Base-by-base conservation (phyloP, 2,888 invertebrate genomes). In the Drosophila prolongata region DNA sequence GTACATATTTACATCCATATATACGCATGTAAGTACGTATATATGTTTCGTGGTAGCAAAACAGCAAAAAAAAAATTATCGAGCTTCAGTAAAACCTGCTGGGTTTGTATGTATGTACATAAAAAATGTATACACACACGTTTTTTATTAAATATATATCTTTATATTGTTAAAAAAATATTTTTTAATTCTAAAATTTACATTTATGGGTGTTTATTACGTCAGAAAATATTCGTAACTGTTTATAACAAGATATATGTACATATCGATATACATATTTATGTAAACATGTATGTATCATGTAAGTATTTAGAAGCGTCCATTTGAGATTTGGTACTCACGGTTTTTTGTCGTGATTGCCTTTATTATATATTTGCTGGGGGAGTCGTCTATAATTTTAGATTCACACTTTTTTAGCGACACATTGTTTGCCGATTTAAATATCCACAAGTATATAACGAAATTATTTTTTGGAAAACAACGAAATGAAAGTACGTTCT, bases 401-500 rank as follows among this genome's bases (percentile, higher is more conserved):
- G 11, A 6, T 54, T 8, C 19, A 14, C 34, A 34, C 0, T 2
- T 11, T 1, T 9, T 14, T 24, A 54, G 24, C 19, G 30, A 34
- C 40, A 19, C 49, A 49, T 49, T 35, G 8, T 13, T 40, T 59
- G 19, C 16, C 11, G 38, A 4, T 42, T n/a, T 35, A 35, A 49
- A 35, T 16, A 16, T 35, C 35, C 19, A 13, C 34, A 49, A 19
- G 49, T 19, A 35, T 47, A n/a, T 54, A 40, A 47, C 11, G 11
- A 34, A 42, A 38, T 58, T 19, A 42, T 59, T 54, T 55, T 54
- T 54, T 40, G 13, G 34, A 11, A 54, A 34, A 54, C 58, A 54
- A 59, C 54, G 40, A 54, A 54, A 57, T 13, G 52, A 54, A 54
- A 59, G 44, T 59, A 62, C 24, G 47, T 49, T 59, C 60, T 40